Conservation (phyloP, 2,113 vertebrate genomes). For the Upupa epops region DNA sequence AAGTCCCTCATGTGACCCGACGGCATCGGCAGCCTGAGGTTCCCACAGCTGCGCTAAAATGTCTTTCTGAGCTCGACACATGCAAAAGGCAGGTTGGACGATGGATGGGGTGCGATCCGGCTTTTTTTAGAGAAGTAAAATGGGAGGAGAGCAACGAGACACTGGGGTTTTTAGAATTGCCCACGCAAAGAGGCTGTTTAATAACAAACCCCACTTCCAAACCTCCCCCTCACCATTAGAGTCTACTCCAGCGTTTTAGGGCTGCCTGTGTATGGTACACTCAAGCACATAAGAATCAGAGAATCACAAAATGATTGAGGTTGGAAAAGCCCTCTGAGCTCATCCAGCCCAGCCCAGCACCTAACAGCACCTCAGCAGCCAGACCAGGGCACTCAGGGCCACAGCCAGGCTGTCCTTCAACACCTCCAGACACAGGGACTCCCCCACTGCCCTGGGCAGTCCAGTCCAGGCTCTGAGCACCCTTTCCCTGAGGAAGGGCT, state of each 20-base stretch:
- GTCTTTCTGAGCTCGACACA: neutral
- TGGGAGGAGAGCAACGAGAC: neutral
- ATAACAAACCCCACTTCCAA: neutral
- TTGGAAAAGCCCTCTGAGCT: no score
- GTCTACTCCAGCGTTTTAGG: neutral
- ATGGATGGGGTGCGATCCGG: neutral
- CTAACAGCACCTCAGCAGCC: no score
- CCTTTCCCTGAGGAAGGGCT: no score
- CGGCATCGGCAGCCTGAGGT: neutral
- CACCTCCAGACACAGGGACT: no score
- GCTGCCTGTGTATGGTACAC: neutral
- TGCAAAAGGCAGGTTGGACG: neutral
- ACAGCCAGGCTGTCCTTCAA: no score
- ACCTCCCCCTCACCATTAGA: neutral
- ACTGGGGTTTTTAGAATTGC: neutral
- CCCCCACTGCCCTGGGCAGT: no score
- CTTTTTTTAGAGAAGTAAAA: neutral
- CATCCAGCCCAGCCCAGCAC: no score
- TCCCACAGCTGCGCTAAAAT: neutral
- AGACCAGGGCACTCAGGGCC: no score
- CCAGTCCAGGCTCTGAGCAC: no score
- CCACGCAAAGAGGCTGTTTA: conserved; percentile 3
- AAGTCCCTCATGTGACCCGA: neutral
- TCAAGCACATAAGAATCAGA: rapidly evolving
- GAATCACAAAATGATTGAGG: no score